Evolutionary conservation across 2,888 invertebrate genomes (phyloP).

Genomic region (Neoaliturus tenellus): DNA sequence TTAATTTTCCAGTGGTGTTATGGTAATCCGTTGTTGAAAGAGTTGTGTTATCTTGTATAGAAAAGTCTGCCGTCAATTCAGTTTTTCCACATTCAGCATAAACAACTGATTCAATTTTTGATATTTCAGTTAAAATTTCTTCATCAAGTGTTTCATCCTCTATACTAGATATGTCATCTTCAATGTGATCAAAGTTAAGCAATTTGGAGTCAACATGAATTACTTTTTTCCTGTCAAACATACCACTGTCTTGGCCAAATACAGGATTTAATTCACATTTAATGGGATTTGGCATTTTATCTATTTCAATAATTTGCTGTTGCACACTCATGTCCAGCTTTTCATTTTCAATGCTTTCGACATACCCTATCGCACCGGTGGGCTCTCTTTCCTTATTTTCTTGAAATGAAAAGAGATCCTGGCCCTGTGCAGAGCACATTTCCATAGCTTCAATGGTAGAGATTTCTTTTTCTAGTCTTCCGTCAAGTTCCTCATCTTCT

Average conservation of each 20-base stretch:
- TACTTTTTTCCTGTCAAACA: not conserved
- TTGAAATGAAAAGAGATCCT: not conserved
- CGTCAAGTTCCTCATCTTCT: constrained; percentile 35
- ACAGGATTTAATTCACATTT: not conserved
- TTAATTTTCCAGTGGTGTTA: no score
- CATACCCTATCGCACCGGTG: not conserved
- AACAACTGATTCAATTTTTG: not conserved
- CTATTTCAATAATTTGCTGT: constrained; percentile 28
- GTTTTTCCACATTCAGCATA: not conserved
- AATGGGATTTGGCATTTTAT: not conserved
- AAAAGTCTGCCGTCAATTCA: not conserved
- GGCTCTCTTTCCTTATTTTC: not conserved
- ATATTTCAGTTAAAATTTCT: constrained; percentile 16
- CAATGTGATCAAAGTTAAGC: not conserved
- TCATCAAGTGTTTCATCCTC: constrained; percentile 46
- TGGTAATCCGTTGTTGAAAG: no score
- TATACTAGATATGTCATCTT: constrained; percentile 36
- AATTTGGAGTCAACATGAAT: constrained; percentile 11
- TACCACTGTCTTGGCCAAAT: no score
- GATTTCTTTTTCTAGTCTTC: constrained; percentile 1
- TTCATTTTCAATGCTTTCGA: constrained; percentile 34
- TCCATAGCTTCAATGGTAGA: constrained; percentile 12
- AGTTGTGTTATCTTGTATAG: not conserved
- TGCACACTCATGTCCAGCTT: constrained; percentile 12
- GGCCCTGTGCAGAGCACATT: not conserved